These are phyloP conservation scores for Listronotus oregonensis DNA, from an alignment of 1,140 invertebrate genomes.

Conservation along the genomic window DNA sequence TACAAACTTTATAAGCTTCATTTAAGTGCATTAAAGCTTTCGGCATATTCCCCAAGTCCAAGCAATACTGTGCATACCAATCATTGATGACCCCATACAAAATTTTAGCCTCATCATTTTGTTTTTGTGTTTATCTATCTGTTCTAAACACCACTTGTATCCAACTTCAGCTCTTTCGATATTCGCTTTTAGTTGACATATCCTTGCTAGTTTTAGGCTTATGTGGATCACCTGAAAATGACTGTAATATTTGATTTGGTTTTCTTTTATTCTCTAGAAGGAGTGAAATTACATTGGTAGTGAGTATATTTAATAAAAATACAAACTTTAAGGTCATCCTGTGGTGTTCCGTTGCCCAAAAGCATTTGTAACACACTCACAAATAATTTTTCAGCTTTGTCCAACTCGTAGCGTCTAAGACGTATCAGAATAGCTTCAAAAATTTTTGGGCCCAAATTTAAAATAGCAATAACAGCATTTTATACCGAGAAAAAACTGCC, in stretches of 20 bases:
- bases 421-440: no score
- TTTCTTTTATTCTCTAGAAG: conserved; percentile 9
- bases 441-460: no score
- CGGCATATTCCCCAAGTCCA: conserved; percentile 66
- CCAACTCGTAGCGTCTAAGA: conserved; percentile 74
- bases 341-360: conserved; percentile 66
- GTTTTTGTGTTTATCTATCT: conserved; percentile 65
- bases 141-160: conserved; percentile 75
- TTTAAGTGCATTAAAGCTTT: conserved; percentile 72
- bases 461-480: no score
- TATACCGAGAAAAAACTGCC: no score
- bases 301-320: conserved; percentile 1
- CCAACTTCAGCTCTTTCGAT: conserved; percentile 72
- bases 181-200: conserved; percentile 68
- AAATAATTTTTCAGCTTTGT: conserved; percentile 86
- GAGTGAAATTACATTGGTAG: no score
- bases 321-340: conserved; percentile 75
- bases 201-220: conserved; percentile 77
- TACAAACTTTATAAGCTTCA: conserved; percentile 71
- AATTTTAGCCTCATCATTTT: conserved; percentile 62
- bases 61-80: conserved; percentile 80
- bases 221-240: conserved; percentile 66
- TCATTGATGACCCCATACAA: conserved; percentile 76
- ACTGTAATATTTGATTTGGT: neutral
- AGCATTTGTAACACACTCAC: conserved; percentile 78